Conservation (phyloP, 2,113 vertebrate species). For the Morone chrysops region DNA sequence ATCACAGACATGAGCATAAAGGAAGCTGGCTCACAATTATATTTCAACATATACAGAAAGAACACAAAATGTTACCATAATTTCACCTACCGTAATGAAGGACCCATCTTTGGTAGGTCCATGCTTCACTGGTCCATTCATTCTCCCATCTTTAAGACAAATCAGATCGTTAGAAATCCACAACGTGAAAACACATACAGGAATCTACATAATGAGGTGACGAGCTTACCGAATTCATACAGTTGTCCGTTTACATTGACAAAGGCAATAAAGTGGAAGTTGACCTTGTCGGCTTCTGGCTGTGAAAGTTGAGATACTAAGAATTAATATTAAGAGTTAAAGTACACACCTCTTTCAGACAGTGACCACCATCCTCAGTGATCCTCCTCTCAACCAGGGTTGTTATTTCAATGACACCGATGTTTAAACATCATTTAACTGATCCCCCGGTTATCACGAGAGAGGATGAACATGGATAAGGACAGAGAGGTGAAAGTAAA, state of each 20-base stretch:
- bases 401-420: background rate
- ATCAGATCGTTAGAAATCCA: background rate
- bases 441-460: no score
- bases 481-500: background rate
- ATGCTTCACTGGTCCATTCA: slow-evolving; percentile 91
- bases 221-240: slow-evolving; percentile 91
- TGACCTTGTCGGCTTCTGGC: slow-evolving; percentile 91
- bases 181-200: background rate
- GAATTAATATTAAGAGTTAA: background rate
- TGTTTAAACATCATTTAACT: background rate
- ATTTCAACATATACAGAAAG: background rate
- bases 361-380: no score
- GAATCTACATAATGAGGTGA: background rate
- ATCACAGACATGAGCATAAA: background rate
- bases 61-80: no score
- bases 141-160: slow-evolving; percentile 88
- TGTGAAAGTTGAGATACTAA: slow-evolving; percentile 63
- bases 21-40: background rate
- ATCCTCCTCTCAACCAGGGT: no score
- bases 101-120: slow-evolving; percentile 87
- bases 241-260: slow-evolving; percentile 91
- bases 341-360: no score
- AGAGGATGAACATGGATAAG: background rate
- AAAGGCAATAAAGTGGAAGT: slow-evolving; percentile 97
- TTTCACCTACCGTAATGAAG: slow-evolving; percentile 86